phyloP scores from a whole-genome alignment of 2,797 vertebrate genomes.

The Acrocephalus scirpaceus region DNA sequence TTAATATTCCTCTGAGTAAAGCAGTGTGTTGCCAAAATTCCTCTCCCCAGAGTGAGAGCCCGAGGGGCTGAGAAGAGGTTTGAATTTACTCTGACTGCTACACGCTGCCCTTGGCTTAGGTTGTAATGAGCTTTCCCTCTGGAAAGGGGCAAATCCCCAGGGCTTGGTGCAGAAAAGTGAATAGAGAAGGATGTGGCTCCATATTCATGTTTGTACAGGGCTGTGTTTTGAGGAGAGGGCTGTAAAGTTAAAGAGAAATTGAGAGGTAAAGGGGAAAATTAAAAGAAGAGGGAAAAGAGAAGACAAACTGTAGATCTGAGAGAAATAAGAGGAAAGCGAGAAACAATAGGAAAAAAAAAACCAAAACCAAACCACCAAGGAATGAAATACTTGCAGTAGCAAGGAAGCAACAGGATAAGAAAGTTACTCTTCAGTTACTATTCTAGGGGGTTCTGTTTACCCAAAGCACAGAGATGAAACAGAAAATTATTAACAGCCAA shows the following conservation, averaged over 20 bases:
- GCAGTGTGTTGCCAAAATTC: not conserved
- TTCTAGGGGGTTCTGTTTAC: not conserved
- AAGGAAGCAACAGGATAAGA: not conserved
- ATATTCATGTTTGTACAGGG: not conserved
- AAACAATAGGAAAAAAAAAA: not conserved
- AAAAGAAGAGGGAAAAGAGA: not conserved
- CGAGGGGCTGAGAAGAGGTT: not conserved
- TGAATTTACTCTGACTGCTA: not conserved
- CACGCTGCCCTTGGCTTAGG: not conserved
- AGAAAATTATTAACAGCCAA: not conserved
- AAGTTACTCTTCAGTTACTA: not conserved
- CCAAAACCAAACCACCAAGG: too few relatives aligned
- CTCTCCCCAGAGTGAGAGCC: not conserved
- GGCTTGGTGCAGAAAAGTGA: not conserved
- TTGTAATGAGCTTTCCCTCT: not conserved
- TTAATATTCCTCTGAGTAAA: not conserved
- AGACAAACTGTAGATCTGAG: not conserved
- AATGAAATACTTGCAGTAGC: not conserved
- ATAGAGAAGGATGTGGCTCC: accelerated
- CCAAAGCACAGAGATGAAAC: not conserved
- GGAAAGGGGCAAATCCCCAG: not conserved
- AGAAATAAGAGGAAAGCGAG: not conserved
- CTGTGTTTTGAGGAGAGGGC: not conserved
- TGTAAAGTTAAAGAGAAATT: not conserved
- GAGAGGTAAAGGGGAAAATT: not conserved